Conservation (phyloP, 2,888 invertebrate species). For the Melanotus villosus region DNA sequence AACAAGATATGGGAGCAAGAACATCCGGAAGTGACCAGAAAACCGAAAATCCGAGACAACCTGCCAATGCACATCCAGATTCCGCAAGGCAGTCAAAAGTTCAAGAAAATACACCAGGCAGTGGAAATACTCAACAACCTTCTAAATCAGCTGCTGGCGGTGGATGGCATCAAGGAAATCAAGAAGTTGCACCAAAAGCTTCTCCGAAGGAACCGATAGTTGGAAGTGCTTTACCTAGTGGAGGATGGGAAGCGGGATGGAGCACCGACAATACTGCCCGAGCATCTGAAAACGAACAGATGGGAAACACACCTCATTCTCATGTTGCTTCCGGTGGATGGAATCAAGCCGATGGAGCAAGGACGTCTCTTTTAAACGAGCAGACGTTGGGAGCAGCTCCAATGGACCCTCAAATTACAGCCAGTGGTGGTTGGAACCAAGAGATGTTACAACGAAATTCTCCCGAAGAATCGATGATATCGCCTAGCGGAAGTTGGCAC, state of each 20-base stretch:
- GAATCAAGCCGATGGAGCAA: no score
- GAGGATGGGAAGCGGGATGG: not conserved
- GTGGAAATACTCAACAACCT: no score
- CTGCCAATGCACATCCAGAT: no score
- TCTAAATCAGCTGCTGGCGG: not conserved
- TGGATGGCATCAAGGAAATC: not conserved
- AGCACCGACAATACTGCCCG: not conserved
- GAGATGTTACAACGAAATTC: conserved; percentile 15
- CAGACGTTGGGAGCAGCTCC: no score
- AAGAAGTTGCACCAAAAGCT: not conserved
- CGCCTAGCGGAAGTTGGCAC: conserved; percentile 33
- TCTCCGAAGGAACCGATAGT: not conserved
- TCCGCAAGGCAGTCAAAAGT: no score
- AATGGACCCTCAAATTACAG: not conserved
- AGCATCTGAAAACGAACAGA: not conserved
- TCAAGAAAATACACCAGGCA: no score
- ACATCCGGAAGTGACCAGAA: not conserved
- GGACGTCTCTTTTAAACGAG: no score
- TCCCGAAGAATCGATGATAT: conserved; percentile 26
- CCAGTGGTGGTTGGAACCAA: conserved; percentile 30
- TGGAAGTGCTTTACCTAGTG: not conserved
- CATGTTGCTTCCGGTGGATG: no score
- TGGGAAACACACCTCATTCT: not conserved
- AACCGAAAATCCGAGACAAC: not conserved
- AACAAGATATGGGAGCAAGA: not conserved